A percentile compares a stretch with the other conserved stretches of the same genome.
Conservation (phyloP, 2,113 vertebrate genomes). For the Forbesichthys agassizii region DNA sequence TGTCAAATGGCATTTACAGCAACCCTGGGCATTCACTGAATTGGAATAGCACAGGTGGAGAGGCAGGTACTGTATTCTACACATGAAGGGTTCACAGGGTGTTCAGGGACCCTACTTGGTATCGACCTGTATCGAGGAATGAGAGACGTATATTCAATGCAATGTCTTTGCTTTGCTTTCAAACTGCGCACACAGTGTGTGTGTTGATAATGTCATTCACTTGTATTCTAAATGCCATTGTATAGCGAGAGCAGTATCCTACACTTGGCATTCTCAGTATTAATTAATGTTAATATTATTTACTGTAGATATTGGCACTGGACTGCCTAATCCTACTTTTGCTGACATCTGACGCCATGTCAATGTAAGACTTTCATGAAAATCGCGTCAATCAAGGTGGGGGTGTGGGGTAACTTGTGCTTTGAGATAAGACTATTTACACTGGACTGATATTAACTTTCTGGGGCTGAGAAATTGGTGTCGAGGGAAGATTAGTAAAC, state of each 20-base stretch:
- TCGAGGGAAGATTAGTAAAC: slow-evolving; percentile 72
- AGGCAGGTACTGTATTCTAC: slow-evolving; percentile 48
- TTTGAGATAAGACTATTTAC: slow-evolving; percentile 77
- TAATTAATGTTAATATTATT: slow-evolving; percentile 28
- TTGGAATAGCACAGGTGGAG: slow-evolving; percentile 49
- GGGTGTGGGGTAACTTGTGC: slow-evolving; percentile 58
- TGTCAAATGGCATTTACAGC: slow-evolving; percentile 50
- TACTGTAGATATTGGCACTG: slow-evolving; percentile 8
- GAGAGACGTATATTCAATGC: slow-evolving; percentile 27
- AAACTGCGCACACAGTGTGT: background rate
- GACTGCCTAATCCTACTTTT: slow-evolving; percentile 45
- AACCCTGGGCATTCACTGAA: slow-evolving; percentile 34
- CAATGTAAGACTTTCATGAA: slow-evolving; percentile 17
- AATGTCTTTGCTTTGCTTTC: slow-evolving; percentile 21
- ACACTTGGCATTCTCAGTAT: slow-evolving; percentile 39
- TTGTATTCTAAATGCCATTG: slow-evolving; percentile 8
- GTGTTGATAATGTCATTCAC: no score
- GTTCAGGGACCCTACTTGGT: slow-evolving; percentile 5
- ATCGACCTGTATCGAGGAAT: slow-evolving; percentile 39
- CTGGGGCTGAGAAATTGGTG: slow-evolving; percentile 67
- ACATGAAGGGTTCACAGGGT: slow-evolving; percentile 1
- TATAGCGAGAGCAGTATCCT: slow-evolving; percentile 5
- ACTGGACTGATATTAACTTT: slow-evolving; percentile 69
- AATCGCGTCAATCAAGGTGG: slow-evolving; percentile 45
- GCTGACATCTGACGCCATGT: slow-evolving; percentile 50